Base-by-base conservation (phyloP, 2,113 vertebrate genomes). In the Potamarius usumacintae region DNA sequence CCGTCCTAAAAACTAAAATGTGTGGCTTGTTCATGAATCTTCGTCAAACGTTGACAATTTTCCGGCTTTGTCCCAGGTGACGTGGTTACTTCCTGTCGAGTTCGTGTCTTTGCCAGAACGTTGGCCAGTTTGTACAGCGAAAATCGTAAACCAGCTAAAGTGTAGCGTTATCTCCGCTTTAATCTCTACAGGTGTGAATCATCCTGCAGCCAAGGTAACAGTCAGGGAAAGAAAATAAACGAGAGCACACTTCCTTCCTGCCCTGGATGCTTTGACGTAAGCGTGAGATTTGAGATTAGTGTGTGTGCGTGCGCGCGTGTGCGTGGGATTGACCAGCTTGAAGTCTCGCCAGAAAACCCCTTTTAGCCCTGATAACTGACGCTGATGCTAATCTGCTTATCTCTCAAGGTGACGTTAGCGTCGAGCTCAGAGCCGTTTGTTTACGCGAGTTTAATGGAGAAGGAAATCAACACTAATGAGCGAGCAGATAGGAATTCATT, bases 211-310 rank as follows among this genome's bases (percentile, higher is more conserved):
- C 15, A 20, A 74, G 2, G 7, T 18, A 48, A 22, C 34, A 18
- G 7, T 2, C n/a, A 27, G 63, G n/a, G 10, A 27, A 17, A 74
- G 71, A 48, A 74, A 20, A 42, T 10, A 30, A 17, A 69, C 30
- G 18, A 22, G 22, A 11, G 34, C 22, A 18, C 17, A 74, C 71
- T 48, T 83, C 80, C 71, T 48, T 83, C 80, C 63, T 50, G 52
- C 20, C 27, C 34, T 30, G 71, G 67, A 17, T 15, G 27, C 86
- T 88, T 84, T 88, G 87, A 88, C 57, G 60, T 69, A 27, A 79
- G 82, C 17, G 60, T 52, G 82, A 48, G 82, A 71, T 53, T n/a
- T 48, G 86, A 88, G 81, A 57, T 84, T 62, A 84, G 72, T 42
- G 27, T 27, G 30, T 30, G 30, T 30, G 30, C 30, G 30, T 30